Evolutionary conservation across 2,113 vertebrate genomes (phyloP), one percentile per base, ranked within the genome.

Genomic region (Trochalopteron elliotii): DNA sequence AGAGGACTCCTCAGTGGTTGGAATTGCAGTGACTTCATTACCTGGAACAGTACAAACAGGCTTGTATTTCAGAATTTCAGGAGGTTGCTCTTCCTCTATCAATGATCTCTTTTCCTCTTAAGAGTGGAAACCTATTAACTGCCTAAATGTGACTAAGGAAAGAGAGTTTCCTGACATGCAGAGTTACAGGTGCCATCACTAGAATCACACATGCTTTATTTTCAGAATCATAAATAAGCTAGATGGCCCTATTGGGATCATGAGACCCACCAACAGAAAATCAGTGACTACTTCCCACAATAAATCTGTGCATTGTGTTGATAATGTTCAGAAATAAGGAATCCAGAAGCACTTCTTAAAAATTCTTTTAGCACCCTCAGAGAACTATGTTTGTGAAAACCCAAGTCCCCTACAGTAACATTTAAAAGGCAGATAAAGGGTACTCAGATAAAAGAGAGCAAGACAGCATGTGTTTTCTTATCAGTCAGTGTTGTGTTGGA

Each of bases 381-480:
- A 96, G 50, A 72, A 17, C 7, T 83, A 10, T 77, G 40, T 92
- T 90, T 92, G n/a, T 87, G 67, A 91, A 81, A 90, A 64, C 37
- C 15, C n/a, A 65, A 65, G 82, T 90, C 21, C 40, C 35, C 30
- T 88, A 53, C 39, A 87, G 33, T 87, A 91, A 72, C 37, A 31
- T 94, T 64, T 81, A 92, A 95, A 96, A 97, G 65, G 19, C 64
- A 69, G 82, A 71, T 90, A 87, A 96, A 88, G 65, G 42, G 15
- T 9, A 11, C 37, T 44, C 64, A 40, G 49, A 95, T 93, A 72
- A 87, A 90, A 64, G 79, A 94, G 47, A 91, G 25, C 56, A 31
- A 89, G 76, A 95, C 35, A 85, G 30, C 44, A 22, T 75, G 44
- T 89, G 33, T 91, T 94, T 93, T 50, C 35, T 95, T 96, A 93